Evolutionary conservation across 2,797 vertebrate genomes (phyloP).

Genomic region (Aldrovandia affinis): DNA sequence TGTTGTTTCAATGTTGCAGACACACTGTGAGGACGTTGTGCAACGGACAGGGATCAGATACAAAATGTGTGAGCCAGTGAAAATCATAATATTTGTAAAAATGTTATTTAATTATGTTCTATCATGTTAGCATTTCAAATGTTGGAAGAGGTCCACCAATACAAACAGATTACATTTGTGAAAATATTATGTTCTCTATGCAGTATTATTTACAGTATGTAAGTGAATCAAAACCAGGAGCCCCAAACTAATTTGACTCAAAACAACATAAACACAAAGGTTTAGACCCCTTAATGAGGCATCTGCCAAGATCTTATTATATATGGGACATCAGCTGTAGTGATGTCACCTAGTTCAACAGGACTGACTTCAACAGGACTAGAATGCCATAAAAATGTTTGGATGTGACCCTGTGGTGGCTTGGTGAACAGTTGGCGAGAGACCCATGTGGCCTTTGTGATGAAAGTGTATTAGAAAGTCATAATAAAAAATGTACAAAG

Average conservation of each 20-base stretch:
- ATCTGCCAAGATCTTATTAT: neutral
- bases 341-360: neutral
- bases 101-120: too few relatives aligned
- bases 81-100: too few relatives aligned
- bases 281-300: neutral
- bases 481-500: slow-evolving; percentile 69
- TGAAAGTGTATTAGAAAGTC: slow-evolving; percentile 61
- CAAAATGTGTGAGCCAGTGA: slow-evolving; percentile 34
- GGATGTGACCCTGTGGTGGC: neutral
- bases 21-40: slow-evolving; percentile 40
- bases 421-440: neutral
- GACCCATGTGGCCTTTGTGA: slow-evolving; percentile 18
- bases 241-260: neutral
- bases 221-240: neutral
- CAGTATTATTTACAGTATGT: neutral
- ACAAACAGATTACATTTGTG: too few relatives aligned
- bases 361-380: neutral
- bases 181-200: too few relatives aligned
- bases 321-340: neutral
- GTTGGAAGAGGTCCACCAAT: too few relatives aligned
- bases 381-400: slow-evolving; percentile 11
- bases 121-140: too few relatives aligned
- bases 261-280: neutral
- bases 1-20: neutral
- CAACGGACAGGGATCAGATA: slow-evolving; percentile 31